Evolutionary conservation across 2,888 invertebrate species (phyloP), one percentile per base, ranked within the genome.

Genomic region (Meganola albula): DNA sequence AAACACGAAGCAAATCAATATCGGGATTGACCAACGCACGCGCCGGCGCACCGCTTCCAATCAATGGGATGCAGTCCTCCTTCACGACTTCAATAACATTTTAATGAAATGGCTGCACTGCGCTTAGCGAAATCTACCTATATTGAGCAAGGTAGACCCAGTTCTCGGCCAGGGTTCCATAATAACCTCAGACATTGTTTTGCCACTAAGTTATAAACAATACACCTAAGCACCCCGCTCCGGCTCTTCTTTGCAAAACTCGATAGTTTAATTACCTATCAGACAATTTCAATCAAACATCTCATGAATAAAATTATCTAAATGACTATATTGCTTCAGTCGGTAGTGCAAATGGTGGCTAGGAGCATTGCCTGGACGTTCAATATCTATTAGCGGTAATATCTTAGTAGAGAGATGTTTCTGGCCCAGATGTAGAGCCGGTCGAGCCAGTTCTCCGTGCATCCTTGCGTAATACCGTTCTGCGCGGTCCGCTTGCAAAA

Each of bases 31-130:
- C 62, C 62, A 63, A 64, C 62, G 74, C 75, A 76, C 75, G 75
- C 74, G 72, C 71, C 56, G 37, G 46, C 59, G 44, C 56, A 50
- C 53, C 48, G 61, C 68, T 70, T 52, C 72, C 79, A 79, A 84
- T 84, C 83, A 82, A 74, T 78, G 65, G 74, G 80, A 82, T 75
- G 69, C 76, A 73, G 68, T 66, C 69, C 63, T 76, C 68, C 72
- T 75, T 84, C 80, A 84, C 83, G 84, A 84, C 84, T 82, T 84
- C 74, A 82, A 83, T 84, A 84, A 79, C 74, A 75, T 74, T 76
- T 74, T 76, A 83, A 82, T 80, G 73, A 83, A 84, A 84, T 83
- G 82, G 78, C 80, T 76, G 83, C 73, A 76, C 74, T 76, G 83
- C 73, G 75, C 74, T 77, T 72, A 70, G 67, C 74, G 76, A 73